These are phyloP conservation scores for Xanthorhoe spadicearia DNA, from an alignment of 2,888 invertebrate species.

Conservation along the genomic window DNA sequence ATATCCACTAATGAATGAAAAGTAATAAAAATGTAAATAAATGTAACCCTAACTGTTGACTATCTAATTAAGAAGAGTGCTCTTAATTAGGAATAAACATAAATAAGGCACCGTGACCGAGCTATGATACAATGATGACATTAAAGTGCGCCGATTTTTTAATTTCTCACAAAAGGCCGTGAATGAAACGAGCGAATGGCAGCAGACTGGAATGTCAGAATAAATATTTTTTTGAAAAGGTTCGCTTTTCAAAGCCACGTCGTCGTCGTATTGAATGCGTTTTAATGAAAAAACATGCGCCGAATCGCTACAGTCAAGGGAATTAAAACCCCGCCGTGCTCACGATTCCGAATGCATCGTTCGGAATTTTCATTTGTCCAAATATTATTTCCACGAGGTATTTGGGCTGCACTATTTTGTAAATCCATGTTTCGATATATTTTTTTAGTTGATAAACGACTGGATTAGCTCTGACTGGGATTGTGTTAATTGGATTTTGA, in stretches of 20 bases:
- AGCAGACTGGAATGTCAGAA: conserved; percentile 75
- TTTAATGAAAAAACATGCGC: conserved; percentile 85
- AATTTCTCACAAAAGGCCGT: conserved; percentile 63
- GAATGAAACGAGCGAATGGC: conserved; percentile 67
- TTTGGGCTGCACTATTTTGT: conserved; percentile 62
- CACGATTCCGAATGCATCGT: conserved; percentile 71
- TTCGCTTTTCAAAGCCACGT: conserved; percentile 80
- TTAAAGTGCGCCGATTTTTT: conserved; percentile 57
- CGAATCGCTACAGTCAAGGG: conserved; percentile 84
- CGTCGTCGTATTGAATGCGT: conserved; percentile 83
- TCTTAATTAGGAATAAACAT: conserved; percentile 25
- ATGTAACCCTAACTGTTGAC: conserved; percentile 11
- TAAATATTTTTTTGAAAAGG: conserved; percentile 80
- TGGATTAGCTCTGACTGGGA: conserved; percentile 50
- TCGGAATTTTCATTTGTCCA: conserved; percentile 79
- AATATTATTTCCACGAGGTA: conserved; percentile 76
- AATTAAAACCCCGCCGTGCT: conserved; percentile 79
- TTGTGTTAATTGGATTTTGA: conserved; percentile 22
- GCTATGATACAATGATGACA: conserved; percentile 40
- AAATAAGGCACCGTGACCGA: conserved; percentile 17
- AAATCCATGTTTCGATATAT: conserved; percentile 54
- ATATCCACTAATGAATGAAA: not conserved
- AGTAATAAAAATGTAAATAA: conserved; percentile 14
- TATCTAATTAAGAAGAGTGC: conserved; percentile 31
- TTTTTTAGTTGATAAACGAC: conserved; percentile 58